A percentile compares a stretch with the other conserved stretches of the same genome.
phyloP scores from a whole-genome alignment of 35 echinoderm and acorn worm genomes.

The Strongylocentrotus purpuratus region DNA sequence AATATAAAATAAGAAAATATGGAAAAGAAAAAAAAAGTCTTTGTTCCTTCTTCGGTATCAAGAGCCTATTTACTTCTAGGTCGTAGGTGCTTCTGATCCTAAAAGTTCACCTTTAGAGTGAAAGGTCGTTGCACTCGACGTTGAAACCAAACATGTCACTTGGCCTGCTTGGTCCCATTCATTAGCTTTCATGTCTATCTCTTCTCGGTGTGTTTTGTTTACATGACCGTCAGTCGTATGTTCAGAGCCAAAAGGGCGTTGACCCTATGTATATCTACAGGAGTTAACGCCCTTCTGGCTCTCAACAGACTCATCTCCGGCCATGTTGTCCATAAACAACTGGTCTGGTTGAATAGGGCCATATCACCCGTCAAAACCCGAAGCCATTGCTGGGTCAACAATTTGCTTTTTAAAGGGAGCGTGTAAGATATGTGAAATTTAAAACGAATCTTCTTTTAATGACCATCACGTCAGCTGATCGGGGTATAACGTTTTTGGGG shows the following conservation, averaged over 20 bases:
- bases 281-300: too few relatives aligned
- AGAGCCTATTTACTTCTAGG: too few relatives aligned
- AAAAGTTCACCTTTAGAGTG: not conserved
- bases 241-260: not conserved
- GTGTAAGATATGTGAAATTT: not conserved
- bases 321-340: constrained; percentile 35
- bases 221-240: not conserved
- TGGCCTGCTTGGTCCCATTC: not conserved
- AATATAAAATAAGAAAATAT: too few relatives aligned
- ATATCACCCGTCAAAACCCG: not conserved
- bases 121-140: not conserved
- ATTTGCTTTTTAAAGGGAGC: not conserved
- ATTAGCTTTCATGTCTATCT: constrained; percentile 27
- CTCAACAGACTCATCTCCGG: not conserved
- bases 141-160: constrained; percentile 20
- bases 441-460: too few relatives aligned
- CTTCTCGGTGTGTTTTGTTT: constrained; percentile 17
- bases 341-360: not conserved
- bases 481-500: too few relatives aligned
- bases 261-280: not conserved
- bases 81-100: not conserved
- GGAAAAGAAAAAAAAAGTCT: too few relatives aligned
- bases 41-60: too few relatives aligned
- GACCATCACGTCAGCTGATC: not conserved
- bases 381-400: not conserved